Percentiles rank a stretch among this genome's conserved stretches.
Conservation (phyloP, 2,113 vertebrate genomes). For the Sander lucioperca region DNA sequence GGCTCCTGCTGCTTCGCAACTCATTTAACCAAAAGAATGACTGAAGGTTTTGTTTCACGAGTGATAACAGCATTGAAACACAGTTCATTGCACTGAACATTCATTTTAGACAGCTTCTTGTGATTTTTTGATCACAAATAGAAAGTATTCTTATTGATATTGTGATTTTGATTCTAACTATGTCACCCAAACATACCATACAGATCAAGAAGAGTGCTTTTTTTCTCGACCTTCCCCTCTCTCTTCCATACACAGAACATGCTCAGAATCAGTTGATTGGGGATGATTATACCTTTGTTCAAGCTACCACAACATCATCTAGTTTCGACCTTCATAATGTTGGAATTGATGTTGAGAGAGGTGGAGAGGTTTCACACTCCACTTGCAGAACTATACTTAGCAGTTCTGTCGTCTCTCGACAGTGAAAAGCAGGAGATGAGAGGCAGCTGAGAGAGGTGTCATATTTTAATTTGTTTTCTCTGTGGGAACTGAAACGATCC, state of each 20-base stretch:
- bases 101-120: neutral
- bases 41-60: neutral
- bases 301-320: slow-evolving; percentile 5
- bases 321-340: slow-evolving; percentile 20
- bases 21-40: neutral
- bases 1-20: neutral
- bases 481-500: slow-evolving; percentile 64
- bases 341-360: slow-evolving; percentile 27
- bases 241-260: neutral
- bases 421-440: slow-evolving; percentile 63
- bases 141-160: neutral
- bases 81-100: neutral
- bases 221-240: neutral
- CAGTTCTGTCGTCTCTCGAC: slow-evolving; percentile 64
- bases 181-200: neutral
- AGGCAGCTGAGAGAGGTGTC: slow-evolving; percentile 73
- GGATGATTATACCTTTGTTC: slow-evolving; percentile 31
- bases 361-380: slow-evolving; percentile 67
- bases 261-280: neutral
- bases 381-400: slow-evolving; percentile 70
- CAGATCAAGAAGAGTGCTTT: neutral
- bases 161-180: neutral
- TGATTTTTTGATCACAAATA: neutral
- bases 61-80: neutral
- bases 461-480: slow-evolving; percentile 78